Base-by-base conservation (phyloP, 1,140 invertebrate genomes). In the Drosophila parabipectinata region DNA sequence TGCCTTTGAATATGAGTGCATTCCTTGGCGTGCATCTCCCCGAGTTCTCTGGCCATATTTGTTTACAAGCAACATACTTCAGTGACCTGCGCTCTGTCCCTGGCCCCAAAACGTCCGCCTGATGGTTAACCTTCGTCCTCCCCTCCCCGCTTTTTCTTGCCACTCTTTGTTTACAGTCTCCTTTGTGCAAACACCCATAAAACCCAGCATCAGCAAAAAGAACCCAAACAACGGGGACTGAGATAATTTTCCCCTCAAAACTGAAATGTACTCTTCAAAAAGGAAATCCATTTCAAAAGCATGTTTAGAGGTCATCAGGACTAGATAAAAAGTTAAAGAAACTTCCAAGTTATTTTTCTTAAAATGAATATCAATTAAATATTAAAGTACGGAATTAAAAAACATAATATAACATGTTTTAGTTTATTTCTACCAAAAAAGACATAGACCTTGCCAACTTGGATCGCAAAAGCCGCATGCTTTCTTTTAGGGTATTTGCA, bases 81-180 rank as follows among this genome's bases (percentile, higher is more conserved):
- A 67, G 58, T 75, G 82, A 77, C 54, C 66, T 55, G 51, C 51
- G 50, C 62, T 51, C 52, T 87, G 82, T 87, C 82, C 82, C 78
- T 87, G 82, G 82, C 82, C 82, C 66, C 82, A 87, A 87, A 85
- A 87, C 79, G 82, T 82, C 78, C 54, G 72, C 54, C 68, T 67
- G 60, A 50, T 37, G 37, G 45, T 52, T 63, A 58, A 72, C 58
- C 63, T 61, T 12, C 47, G 3, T 14, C 14, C 14, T 26, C 12
- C 21, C 10, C 24, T 44, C 28, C 21, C 37, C 47, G 14, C 30
- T 21, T 45, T 58, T 18, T 44, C 15, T 18, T 44, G 4, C 41
- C 64, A 53, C 48, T 53, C 57, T 45, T 14, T 39, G 45, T 37
- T 39, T 41, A 34, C 28, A 24, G 8, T 53, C 37, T 32, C 59